These are phyloP conservation scores for Cromileptes altivelis DNA, from an alignment of 2,113 vertebrate species.

Conservation along the genomic window DNA sequence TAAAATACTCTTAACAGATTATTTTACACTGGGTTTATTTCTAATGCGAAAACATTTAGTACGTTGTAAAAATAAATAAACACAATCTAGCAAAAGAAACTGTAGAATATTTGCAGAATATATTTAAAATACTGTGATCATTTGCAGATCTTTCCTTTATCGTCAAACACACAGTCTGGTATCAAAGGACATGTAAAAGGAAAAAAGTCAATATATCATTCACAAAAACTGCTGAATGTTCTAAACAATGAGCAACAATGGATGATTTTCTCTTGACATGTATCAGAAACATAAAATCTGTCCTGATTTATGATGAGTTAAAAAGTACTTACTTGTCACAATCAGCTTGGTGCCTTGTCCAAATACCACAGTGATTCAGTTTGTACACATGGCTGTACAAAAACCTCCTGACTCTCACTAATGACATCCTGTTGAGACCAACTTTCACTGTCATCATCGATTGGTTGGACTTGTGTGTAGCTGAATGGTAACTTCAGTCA, in stretches of 20 bases:
- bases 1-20: too few relatives aligned
- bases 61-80: too few relatives aligned
- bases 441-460: slow-evolving; percentile 55
- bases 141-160: background rate
- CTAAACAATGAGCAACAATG: background rate
- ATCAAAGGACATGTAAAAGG: background rate
- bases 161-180: background rate
- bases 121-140: too few relatives aligned
- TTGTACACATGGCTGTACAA: slow-evolving; percentile 72
- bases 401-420: slow-evolving; percentile 73
- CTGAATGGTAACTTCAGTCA: too few relatives aligned
- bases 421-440: slow-evolving; percentile 34
- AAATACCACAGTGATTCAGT: slow-evolving; percentile 82
- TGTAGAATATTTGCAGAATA: too few relatives aligned
- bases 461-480: too few relatives aligned
- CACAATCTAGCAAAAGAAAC: too few relatives aligned
- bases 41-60: too few relatives aligned
- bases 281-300: background rate
- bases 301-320: background rate
- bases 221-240: too few relatives aligned
- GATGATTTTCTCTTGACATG: background rate
- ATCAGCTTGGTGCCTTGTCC: slow-evolving; percentile 78
- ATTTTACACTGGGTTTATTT: too few relatives aligned
- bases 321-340: slow-evolving; percentile 70
- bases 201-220: background rate